Percentiles rank a stretch among this genome's conserved stretches.
Evolutionary conservation across 2,797 vertebrate species (phyloP).

Genomic region (Chaenodraco wilsoni): DNA sequence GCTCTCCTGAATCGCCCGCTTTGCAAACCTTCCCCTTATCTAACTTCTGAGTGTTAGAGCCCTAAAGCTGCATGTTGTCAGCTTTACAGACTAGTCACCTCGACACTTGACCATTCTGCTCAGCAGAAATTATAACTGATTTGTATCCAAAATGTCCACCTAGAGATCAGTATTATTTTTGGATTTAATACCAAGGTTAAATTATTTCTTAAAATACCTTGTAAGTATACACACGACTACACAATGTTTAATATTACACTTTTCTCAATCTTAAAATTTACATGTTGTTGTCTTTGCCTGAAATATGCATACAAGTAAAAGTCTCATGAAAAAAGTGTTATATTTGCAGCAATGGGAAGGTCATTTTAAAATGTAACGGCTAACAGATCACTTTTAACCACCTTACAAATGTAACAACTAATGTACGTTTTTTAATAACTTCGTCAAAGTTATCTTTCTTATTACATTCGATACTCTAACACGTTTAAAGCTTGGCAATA

Average conservation of each 20-base stretch:
- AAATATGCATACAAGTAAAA: not conserved
- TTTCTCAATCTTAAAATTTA: not conserved
- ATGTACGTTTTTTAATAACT: too few species aligned
- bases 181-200: not conserved
- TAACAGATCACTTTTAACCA: too few species aligned
- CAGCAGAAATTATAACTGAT: constrained; percentile 6
- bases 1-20: constrained; percentile 46
- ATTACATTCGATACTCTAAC: too few species aligned
- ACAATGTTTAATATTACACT: not conserved
- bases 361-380: too few species aligned
- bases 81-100: constrained; percentile 7
- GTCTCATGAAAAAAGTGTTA: not conserved
- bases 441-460: too few species aligned
- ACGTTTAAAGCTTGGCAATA: too few species aligned
- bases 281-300: not conserved
- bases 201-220: not conserved
- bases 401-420: too few species aligned
- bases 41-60: constrained; percentile 38
- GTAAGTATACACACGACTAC: not conserved
- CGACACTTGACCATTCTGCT: constrained; percentile 10
- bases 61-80: constrained; percentile 57
- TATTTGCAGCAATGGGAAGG: not conserved
- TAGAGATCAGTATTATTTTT: not conserved
- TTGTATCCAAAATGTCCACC: not conserved
- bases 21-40: constrained; percentile 34